phyloP scores from a whole-genome alignment of 2,888 invertebrate genomes.

The Morpho deidamia region DNA sequence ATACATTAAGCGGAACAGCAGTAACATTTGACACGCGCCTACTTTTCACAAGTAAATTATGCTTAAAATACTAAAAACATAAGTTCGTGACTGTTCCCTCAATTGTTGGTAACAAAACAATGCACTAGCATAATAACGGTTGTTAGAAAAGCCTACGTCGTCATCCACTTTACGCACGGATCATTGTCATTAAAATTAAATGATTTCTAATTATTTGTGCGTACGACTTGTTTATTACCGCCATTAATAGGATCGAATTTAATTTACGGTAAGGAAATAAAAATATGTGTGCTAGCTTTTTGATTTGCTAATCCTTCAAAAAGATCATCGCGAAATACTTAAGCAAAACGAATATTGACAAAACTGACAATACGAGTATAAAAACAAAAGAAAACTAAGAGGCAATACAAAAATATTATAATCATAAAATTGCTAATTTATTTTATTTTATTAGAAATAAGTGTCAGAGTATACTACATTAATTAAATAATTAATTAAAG shows the following conservation, averaged over 20 bases:
- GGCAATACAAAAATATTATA: too few relatives aligned
- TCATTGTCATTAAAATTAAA: conserved; percentile 27
- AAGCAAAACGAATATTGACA: too few relatives aligned
- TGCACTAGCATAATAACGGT: conserved; percentile 28
- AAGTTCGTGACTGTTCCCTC: conserved; percentile 22
- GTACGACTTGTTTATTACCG: background rate
- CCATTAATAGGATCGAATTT: background rate
- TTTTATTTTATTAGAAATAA: too few relatives aligned
- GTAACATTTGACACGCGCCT: conserved; percentile 22
- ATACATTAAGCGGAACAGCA: conserved; percentile 8
- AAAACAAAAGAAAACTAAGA: too few relatives aligned
- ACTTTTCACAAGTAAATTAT: conserved; percentile 22
- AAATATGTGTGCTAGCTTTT: too few relatives aligned
- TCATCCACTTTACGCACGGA: conserved; percentile 2
- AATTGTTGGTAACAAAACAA: conserved; percentile 28
- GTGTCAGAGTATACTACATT: too few relatives aligned
- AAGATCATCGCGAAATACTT: too few relatives aligned
- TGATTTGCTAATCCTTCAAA: too few relatives aligned
- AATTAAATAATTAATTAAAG: too few relatives aligned
- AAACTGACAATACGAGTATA: too few relatives aligned
- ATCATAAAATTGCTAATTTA: too few relatives aligned
- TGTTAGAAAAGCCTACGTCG: conserved; percentile 26
- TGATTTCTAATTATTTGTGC: conserved; percentile 15
- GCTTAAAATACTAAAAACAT: conserved; percentile 20
- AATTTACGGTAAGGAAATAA: too few relatives aligned